Conservation (phyloP, 2,888 invertebrate species). For the Apotomis betuletana region DNA sequence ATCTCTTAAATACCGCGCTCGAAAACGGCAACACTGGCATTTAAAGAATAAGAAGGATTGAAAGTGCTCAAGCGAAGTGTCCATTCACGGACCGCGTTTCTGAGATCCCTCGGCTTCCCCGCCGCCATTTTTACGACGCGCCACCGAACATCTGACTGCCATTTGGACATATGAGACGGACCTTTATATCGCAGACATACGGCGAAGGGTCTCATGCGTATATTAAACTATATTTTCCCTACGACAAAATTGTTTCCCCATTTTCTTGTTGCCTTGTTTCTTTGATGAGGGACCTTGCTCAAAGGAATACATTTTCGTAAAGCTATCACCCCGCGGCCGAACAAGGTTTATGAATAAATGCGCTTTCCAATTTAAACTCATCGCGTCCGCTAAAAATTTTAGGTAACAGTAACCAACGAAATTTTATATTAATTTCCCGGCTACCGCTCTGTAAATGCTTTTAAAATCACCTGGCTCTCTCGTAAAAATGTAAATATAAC, state of each 20-base stretch:
- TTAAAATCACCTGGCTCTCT: conserved; percentile 55
- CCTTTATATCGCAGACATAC: conserved; percentile 30
- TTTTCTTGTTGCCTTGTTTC: conserved; percentile 22
- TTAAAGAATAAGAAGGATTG: conserved; percentile 33
- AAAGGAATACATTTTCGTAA: conserved; percentile 30
- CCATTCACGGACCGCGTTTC: conserved; percentile 32
- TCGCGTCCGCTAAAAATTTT: conserved; percentile 13
- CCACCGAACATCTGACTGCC: conserved; percentile 23
- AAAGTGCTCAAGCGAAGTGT: conserved; percentile 34
- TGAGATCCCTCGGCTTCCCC: background rate
- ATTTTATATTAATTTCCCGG: conserved; percentile 45
- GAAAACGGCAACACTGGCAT: conserved; percentile 34
- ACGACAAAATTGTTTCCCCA: conserved; percentile 18
- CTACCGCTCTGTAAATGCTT: conserved; percentile 43
- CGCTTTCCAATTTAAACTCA: conserved; percentile 22
- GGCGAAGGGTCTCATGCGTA: conserved; percentile 26
- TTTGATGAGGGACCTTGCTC: conserved; percentile 24
- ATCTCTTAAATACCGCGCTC: conserved; percentile 9
- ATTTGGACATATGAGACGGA: conserved; percentile 37
- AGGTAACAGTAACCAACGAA: conserved; percentile 38
- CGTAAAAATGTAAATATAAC: conserved; percentile 66
- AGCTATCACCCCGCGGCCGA: conserved; percentile 3
- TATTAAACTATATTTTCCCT: conserved; percentile 24
- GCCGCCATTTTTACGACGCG: conserved; percentile 23
- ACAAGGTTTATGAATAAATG: conserved; percentile 14